phyloP scores from a whole-genome alignment of 1,140 invertebrate genomes.

The Atopsyche davidsoni region DNA sequence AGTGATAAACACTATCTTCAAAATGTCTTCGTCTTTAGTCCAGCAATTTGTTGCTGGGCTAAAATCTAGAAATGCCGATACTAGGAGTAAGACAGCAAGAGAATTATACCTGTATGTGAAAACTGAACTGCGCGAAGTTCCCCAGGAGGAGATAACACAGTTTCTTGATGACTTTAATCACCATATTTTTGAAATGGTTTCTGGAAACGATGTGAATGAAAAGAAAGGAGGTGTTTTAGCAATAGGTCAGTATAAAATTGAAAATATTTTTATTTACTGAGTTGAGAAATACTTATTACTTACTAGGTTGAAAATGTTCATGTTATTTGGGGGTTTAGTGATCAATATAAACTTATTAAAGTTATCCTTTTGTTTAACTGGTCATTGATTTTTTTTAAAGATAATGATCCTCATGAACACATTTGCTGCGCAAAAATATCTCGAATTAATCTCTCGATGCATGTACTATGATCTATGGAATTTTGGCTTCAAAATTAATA shows the following conservation, averaged over 20 bases:
- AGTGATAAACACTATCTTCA: background rate
- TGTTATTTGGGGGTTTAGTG: too few species aligned
- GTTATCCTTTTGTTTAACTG: too few species aligned
- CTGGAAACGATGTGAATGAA: conserved; percentile 85
- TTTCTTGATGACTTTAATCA: conserved; percentile 96
- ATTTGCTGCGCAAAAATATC: too few species aligned
- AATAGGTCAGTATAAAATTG: conserved; percentile 59
- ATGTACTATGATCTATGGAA: too few species aligned
- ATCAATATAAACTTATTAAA: too few species aligned
- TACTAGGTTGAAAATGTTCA: too few species aligned
- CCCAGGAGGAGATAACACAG: conserved; percentile 80
- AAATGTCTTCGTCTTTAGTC: conserved; percentile 58
- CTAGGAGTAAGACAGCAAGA: conserved; percentile 74
- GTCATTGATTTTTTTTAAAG: too few species aligned
- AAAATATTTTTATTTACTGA: background rate
- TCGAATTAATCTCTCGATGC: too few species aligned
- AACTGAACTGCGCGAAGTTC: conserved; percentile 85
- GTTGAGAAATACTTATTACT: background rate
- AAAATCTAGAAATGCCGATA: conserved; percentile 83
- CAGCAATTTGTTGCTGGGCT: conserved; percentile 78
- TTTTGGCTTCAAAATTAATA: too few species aligned
- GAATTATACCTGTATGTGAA: conserved; percentile 88
- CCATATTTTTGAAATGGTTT: conserved; percentile 94
- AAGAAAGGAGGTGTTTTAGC: conserved; percentile 93
- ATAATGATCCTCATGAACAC: too few species aligned